Evolutionary conservation across 2,113 vertebrate genomes (phyloP), one percentile per base, ranked within the genome.

Genomic region (Pituophis catenifer): DNA sequence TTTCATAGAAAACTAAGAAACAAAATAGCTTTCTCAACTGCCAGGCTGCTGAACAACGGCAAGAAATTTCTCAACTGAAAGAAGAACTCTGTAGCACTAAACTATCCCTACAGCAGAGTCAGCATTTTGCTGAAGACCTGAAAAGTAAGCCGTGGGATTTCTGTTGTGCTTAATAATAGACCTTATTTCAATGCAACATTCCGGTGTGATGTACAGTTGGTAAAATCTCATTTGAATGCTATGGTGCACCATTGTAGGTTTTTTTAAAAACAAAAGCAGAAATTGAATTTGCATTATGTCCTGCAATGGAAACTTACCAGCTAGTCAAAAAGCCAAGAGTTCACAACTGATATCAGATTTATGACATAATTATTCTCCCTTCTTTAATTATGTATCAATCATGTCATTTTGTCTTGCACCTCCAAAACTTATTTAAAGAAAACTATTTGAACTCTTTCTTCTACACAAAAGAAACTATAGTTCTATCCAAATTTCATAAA

Each of bases 81-180:
- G 98, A 98, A 15, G 98, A 99, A 90, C 97, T 98, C 57, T 97
- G 95, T 95, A 96, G 26, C 1, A 91, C 93, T 38, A 98, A 98
- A 86, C 97, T 98, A 86, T 97, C 94, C 94, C 94, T 99, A 93
- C 98, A 97, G 88, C 97, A 98, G 94, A 98, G 96, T 90, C 98
- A 98, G 94, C 97, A 93, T 65, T 96, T 97, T 91, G 95, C 97
- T 3, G 98, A 99, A 94, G 98, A 99, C 91, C 95, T 99, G 92
- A 98, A 96, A 98, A 97, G 99, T 99, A 96, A 97, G 96, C 96
- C 81, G 21, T 93, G 33, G 33, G 75, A 33, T 38, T 95, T 93
- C 75, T 70, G n/a, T 93, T 91, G 24, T 50, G 29, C 0, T 59
- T 55, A 92, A 59, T 44, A 44, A 1, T 19, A 2, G 54, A 59